Base-by-base conservation (phyloP, 2,888 invertebrate genomes). In the Rotaria macrura region DNA sequence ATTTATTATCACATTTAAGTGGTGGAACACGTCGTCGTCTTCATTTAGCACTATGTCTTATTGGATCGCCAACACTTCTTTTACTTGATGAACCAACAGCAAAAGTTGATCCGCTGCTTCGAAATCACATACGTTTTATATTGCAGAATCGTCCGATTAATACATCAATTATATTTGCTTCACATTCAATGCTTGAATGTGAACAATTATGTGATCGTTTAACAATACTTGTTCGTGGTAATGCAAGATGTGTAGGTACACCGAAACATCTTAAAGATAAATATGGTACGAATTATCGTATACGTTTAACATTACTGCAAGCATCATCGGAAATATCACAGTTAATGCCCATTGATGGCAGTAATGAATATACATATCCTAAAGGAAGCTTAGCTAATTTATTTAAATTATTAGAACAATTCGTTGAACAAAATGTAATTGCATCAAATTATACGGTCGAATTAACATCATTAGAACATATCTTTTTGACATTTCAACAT, bases 101-200 rank as follows among this genome's bases (percentile, higher is more conserved):
- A 25, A 79, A 79, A 79, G 14, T 79, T n/a, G 79, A 79, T 79
- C 79, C 79, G 7, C 5, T 43, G 0, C 14, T 79, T 43, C 79
- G 79, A 25, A 79, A 4, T 79, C 79, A 79, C 43, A 43, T 79
- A 43, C 79, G 79, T 9, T 10, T 43, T 4, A 79, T 79, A 43
- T n/a, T 79, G 5, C 23, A 79, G 43, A 2, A 79, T 43, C 79
- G 79, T 25, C 43, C 79, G 0, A 10, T 9, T 43, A 4, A 79
- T 14, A 79, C 40, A n/a, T 25, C 79, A 25, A 79, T 79, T 79
- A n/a, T 79, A 43, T 43, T 79, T n/a, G 40, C 79, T 43, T 79
- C 79, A 40, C 79, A 79, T 79, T 79, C 79, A 40, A 79, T 79
- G 79, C 40, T 79, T 43, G 79, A 79, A 79, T 43, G 79, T 79